phyloP scores from a whole-genome alignment of 1,140 invertebrate genomes.

The Yoshiicerus persimilis region DNA sequence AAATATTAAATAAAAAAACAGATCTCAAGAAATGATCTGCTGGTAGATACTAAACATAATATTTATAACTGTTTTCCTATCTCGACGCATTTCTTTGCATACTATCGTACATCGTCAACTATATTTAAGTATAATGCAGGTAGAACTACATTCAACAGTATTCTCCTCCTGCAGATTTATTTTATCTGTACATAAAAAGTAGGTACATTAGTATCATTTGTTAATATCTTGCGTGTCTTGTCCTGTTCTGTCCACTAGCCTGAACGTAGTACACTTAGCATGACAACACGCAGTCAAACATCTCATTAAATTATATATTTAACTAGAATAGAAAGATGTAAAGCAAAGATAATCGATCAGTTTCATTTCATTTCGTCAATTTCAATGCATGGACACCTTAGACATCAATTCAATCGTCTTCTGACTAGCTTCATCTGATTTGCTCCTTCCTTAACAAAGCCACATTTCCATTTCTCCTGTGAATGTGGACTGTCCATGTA shows the following conservation, averaged over 20 bases:
- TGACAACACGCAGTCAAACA: neutral
- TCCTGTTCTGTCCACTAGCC: neutral
- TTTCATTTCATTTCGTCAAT: neutral
- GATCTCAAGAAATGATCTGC: neutral
- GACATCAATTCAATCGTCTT: neutral
- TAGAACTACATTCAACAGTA: too few species aligned
- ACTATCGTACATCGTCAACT: too few species aligned
- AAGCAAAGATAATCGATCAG: neutral
- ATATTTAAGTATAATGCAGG: too few species aligned
- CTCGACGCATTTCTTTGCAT: too few species aligned
- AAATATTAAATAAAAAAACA: neutral
- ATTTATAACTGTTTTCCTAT: neutral
- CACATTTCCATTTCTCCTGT: neutral
- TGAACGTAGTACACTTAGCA: neutral
- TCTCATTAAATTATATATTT: neutral
- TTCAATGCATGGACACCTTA: neutral
- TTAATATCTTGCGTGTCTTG: neutral
- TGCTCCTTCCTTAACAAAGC: neutral
- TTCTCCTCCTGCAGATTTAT: too few species aligned
- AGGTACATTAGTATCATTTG: neutral
- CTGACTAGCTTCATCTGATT: neutral
- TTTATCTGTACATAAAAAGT: neutral
- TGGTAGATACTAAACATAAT: neutral
- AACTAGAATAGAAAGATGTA: neutral
- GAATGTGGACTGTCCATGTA: neutral